phyloP scores from a whole-genome alignment of 2,113 vertebrate species.

The Thalassarche chlororhynchos region DNA sequence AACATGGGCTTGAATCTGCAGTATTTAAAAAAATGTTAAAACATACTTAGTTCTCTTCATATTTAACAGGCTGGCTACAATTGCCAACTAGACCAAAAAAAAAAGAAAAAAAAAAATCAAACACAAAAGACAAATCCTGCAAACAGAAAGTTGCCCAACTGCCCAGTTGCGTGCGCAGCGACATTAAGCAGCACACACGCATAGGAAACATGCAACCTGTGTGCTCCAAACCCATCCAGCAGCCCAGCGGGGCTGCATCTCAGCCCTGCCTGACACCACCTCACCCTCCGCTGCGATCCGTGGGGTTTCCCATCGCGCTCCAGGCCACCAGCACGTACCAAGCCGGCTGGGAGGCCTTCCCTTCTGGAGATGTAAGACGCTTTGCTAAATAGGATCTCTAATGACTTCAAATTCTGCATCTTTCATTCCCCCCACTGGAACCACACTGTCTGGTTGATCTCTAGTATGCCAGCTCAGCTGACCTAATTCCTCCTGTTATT shows the following conservation, averaged over 20 bases:
- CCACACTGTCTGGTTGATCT: not conserved
- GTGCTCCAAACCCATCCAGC: not conserved
- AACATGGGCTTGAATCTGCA: not conserved
- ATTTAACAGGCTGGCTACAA: not conserved
- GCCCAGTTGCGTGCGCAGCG: rapidly evolving
- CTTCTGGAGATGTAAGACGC: not conserved
- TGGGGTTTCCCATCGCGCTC: not conserved
- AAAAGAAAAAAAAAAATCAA: not conserved
- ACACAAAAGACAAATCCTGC: not conserved
- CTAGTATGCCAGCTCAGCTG: slow-evolving; percentile 31
- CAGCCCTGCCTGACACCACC: not conserved
- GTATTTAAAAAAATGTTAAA: not conserved
- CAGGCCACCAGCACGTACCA: rapidly evolving
- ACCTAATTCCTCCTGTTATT: slow-evolving; percentile 62
- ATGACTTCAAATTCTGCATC: not conserved
- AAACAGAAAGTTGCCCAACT: no score
- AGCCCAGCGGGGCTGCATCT: not conserved
- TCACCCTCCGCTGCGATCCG: rapidly evolving
- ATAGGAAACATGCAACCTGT: rapidly evolving
- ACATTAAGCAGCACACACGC: not conserved
- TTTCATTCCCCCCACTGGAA: not conserved
- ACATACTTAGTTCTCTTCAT: no score
- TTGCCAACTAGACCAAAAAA: not conserved
- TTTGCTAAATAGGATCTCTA: slow-evolving; percentile 35
- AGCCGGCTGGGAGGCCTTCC: not conserved